A percentile compares a stretch with the other conserved stretches of the same genome.
phyloP scores from a whole-genome alignment of 2,888 invertebrate genomes.

The Drosophila pseudotalamancana region DNA sequence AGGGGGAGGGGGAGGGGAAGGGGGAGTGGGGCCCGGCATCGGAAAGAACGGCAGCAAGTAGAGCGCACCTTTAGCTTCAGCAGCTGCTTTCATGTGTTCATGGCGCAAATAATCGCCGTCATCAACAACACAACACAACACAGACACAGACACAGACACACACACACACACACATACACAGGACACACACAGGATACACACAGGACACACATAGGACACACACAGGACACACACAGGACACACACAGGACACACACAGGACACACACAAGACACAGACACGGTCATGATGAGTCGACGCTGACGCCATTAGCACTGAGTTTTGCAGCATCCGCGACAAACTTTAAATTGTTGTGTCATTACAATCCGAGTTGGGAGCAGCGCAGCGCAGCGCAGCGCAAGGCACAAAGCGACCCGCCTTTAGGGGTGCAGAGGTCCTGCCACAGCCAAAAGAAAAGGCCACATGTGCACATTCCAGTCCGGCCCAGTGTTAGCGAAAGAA shows the following conservation, averaged over 20 bases:
- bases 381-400: slow-evolving; percentile 1
- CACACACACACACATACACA: no score
- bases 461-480: slow-evolving; percentile 52
- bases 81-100: slow-evolving; percentile 79
- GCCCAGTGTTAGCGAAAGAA: slow-evolving; percentile 7
- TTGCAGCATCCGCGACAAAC: slow-evolving; percentile 79
- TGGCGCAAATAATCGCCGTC: slow-evolving; percentile 78
- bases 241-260: neutral
- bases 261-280: slow-evolving; percentile 15
- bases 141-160: slow-evolving; percentile 11
- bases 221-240: slow-evolving; percentile 17
- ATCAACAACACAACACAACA: slow-evolving; percentile 65
- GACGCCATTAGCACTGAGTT: slow-evolving; percentile 78
- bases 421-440: slow-evolving; percentile 11
- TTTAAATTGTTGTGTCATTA: slow-evolving; percentile 80
- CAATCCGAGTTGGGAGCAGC: slow-evolving; percentile 61
- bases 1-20: neutral
- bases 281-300: slow-evolving; percentile 69
- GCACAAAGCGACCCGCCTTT: slow-evolving; percentile 9
- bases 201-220: slow-evolving; percentile 4
- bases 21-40: slow-evolving; percentile 7
- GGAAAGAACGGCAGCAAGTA: slow-evolving; percentile 68
- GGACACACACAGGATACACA: neutral
- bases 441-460: slow-evolving; percentile 51
- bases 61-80: slow-evolving; percentile 71